phyloP scores from a whole-genome alignment of 2,113 vertebrate genomes.

The Osmerus mordax region DNA sequence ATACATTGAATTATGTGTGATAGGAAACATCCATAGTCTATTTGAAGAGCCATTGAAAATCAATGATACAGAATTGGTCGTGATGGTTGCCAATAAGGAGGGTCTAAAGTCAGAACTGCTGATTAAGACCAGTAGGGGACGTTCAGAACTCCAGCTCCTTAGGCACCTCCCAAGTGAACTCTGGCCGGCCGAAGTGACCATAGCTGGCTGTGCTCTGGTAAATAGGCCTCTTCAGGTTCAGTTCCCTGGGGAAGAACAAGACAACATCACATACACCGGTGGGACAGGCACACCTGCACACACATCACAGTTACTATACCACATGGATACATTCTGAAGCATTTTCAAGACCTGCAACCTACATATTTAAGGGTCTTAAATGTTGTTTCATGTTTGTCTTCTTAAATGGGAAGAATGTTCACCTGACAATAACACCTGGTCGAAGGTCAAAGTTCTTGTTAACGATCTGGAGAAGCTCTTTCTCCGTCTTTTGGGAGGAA shows the following conservation, averaged over 20 bases:
- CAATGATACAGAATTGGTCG: neutral
- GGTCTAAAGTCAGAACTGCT: conserved; percentile 15
- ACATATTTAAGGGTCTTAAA: conserved; percentile 1
- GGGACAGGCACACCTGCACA: neutral
- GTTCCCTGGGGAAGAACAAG: conserved; percentile 72
- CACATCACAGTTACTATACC: neutral
- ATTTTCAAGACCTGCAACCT: neutral
- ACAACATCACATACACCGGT: neutral
- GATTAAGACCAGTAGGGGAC: neutral
- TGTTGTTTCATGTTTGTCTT: neutral
- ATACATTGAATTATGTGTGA: too few relatives aligned
- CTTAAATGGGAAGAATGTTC: conserved; percentile 29
- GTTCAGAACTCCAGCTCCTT: conserved; percentile 79
- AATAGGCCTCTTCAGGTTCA: conserved; percentile 90
- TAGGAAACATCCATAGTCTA: too few relatives aligned
- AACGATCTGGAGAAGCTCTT: conserved; percentile 87
- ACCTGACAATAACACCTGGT: conserved; percentile 96
- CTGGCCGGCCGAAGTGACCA: conserved; percentile 89
- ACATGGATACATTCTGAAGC: neutral
- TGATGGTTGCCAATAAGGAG: conserved; percentile 19
- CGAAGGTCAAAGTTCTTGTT: conserved; percentile 94
- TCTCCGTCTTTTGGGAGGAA: conserved; percentile 84
- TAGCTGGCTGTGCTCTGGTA: conserved; percentile 95
- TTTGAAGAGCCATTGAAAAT: too few relatives aligned
- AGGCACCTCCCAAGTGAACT: conserved; percentile 89